A percentile compares a stretch with the other conserved stretches of the same genome.
phyloP scores from a whole-genome alignment of 2,797 vertebrate genomes.

The Ambastaia sidthimunki region DNA sequence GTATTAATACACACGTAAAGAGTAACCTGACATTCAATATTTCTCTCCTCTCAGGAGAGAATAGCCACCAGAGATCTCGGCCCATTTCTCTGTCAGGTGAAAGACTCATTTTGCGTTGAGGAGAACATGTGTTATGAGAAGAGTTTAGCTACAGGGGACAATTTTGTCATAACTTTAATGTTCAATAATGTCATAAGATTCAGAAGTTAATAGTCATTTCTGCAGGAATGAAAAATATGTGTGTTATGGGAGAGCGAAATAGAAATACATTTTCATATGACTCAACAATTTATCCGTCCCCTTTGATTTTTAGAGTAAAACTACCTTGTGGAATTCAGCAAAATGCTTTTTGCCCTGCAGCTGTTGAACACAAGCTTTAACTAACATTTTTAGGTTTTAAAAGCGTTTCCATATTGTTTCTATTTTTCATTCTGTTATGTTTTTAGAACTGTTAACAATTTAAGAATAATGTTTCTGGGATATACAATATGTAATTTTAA shows the following conservation, averaged over 20 bases:
- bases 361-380: slow-evolving; percentile 16
- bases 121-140: slow-evolving; percentile 24
- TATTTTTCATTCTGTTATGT: too few species aligned
- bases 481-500: too few species aligned
- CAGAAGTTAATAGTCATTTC: slow-evolving; percentile 11
- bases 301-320: not conserved
- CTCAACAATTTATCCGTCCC: slow-evolving; percentile 10
- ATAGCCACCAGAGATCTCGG: slow-evolving; percentile 27
- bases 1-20: slow-evolving; percentile 38
- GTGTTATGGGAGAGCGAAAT: not conserved
- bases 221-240: not conserved
- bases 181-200: slow-evolving; percentile 43
- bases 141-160: slow-evolving; percentile 37
- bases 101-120: slow-evolving; percentile 50
- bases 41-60: slow-evolving; percentile 44
- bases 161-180: slow-evolving; percentile 47
- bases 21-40: slow-evolving; percentile 52
- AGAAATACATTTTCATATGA: slow-evolving; percentile 28
- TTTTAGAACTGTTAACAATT: too few species aligned
- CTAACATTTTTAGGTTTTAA: too few species aligned
- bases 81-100: slow-evolving; percentile 48
- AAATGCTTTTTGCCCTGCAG: slow-evolving; percentile 4
- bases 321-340: not conserved
- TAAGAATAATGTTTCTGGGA: too few species aligned
- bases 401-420: too few species aligned